Evolutionary conservation across 1,140 invertebrate species (phyloP).

Genomic region (Ganaspis sp.): DNA sequence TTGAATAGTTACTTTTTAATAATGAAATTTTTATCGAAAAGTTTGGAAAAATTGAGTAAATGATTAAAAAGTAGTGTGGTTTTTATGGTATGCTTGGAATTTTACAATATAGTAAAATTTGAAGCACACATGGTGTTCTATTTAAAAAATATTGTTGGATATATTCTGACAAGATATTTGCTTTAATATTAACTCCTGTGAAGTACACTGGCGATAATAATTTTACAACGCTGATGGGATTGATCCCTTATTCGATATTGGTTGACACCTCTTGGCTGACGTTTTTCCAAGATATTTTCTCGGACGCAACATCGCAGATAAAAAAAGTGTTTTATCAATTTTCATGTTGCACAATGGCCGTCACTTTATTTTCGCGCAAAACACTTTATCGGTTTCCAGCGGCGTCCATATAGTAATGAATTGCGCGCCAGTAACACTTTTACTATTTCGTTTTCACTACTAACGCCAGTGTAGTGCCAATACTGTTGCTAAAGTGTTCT

Average conservation of each 20-base stretch:
- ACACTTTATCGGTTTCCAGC: conserved; percentile 20
- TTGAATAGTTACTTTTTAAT: too few relatives aligned
- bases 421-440: not conserved
- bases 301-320: conserved; percentile 11
- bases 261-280: not conserved
- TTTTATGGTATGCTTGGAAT: too few relatives aligned
- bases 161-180: not conserved
- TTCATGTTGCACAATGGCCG: conserved; percentile 23
- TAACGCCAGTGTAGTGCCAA: not conserved
- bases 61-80: not conserved
- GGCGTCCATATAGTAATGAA: not conserved
- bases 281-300: conserved; percentile 26
- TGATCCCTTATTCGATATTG: conserved; percentile 24
- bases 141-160: not conserved
- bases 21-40: too few relatives aligned
- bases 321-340: conserved; percentile 17
- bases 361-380: conserved; percentile 24
- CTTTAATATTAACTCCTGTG: not conserved
- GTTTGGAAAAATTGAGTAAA: not conserved
- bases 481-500: not conserved
- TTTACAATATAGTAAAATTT: not conserved
- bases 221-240: conserved; percentile 19
- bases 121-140: not conserved
- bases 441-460: not conserved
- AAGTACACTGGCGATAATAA: conserved; percentile 12